Percentiles rank a stretch among this genome's conserved stretches.
Conservation (phyloP, 2,797 vertebrate genomes). For the Echeneis naucrates region DNA sequence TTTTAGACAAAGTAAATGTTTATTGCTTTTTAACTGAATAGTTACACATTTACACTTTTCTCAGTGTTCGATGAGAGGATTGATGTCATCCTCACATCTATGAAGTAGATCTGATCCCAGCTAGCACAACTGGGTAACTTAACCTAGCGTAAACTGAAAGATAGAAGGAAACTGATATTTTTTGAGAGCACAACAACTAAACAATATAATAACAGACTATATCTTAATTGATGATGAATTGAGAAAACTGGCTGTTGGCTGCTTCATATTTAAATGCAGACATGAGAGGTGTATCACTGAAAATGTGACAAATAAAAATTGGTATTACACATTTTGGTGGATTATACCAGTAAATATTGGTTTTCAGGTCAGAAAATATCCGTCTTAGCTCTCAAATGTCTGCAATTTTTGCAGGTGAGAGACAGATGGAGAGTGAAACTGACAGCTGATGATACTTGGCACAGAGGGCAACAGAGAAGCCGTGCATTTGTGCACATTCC, state of each 20-base stretch:
- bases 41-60: neutral
- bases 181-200: too few relatives aligned
- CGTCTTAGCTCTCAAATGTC: conserved; percentile 23
- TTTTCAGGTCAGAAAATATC: conserved; percentile 18
- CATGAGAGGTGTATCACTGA: neutral
- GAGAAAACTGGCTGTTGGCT: neutral
- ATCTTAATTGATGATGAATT: neutral
- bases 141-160: neutral
- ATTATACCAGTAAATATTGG: conserved; percentile 1
- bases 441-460: conserved; percentile 39
- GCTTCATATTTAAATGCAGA: neutral
- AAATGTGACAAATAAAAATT: too few relatives aligned
- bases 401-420: conserved; percentile 46
- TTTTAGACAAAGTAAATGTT: neutral
- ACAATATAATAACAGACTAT: too few relatives aligned
- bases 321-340: too few relatives aligned
- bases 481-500: conserved; percentile 70
- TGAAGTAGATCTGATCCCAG: neutral
- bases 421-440: conserved; percentile 33
- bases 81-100: neutral
- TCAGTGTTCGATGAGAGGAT: neutral
- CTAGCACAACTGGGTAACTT: neutral
- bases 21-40: neutral
- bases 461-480: conserved; percentile 27
- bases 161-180: too few relatives aligned